Conservation (phyloP, 2,888 invertebrate genomes). For the Pristionchus maxplancki region DNA sequence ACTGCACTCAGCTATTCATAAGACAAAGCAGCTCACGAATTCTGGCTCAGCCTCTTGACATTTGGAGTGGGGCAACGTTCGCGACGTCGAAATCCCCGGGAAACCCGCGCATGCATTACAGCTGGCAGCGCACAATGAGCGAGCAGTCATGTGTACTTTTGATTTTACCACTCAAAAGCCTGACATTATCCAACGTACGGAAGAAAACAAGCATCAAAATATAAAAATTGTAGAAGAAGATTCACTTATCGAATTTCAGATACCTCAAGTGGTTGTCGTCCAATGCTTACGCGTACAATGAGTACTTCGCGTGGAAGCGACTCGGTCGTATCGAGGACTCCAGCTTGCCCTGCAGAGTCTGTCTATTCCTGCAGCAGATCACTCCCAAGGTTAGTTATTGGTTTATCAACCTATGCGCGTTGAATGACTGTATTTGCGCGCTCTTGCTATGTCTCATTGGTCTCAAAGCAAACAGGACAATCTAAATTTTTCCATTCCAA, state of each 20-base stretch:
- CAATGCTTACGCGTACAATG: conserved; percentile 54
- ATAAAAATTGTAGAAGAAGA: too few species aligned
- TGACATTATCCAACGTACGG: too few species aligned
- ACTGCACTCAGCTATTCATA: not conserved
- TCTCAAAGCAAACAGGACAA: too few species aligned
- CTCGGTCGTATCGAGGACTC: conserved; percentile 50
- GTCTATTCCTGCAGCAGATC: conserved; percentile 51
- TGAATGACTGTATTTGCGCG: too few species aligned
- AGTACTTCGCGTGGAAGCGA: conserved; percentile 60
- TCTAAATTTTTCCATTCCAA: too few species aligned
- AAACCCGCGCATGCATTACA: not conserved
- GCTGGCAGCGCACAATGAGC: not conserved
- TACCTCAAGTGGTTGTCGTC: conserved; percentile 55
- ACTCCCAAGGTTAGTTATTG: conserved; percentile 36
- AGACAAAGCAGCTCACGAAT: conserved; percentile 21
- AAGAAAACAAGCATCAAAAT: too few species aligned
- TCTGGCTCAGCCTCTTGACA: conserved; percentile 12
- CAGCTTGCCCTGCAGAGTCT: conserved; percentile 57
- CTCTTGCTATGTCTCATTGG: too few species aligned
- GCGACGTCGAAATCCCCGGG: conserved; percentile 4
- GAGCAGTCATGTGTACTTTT: not conserved
- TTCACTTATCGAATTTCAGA: too few species aligned
- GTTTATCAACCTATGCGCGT: too few species aligned
- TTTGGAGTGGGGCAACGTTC: conserved; percentile 4
- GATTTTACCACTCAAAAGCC: too few species aligned